These are phyloP conservation scores for Gonatopus flavifemur DNA, from an alignment of 1,140 invertebrate species.

Conservation along the genomic window DNA sequence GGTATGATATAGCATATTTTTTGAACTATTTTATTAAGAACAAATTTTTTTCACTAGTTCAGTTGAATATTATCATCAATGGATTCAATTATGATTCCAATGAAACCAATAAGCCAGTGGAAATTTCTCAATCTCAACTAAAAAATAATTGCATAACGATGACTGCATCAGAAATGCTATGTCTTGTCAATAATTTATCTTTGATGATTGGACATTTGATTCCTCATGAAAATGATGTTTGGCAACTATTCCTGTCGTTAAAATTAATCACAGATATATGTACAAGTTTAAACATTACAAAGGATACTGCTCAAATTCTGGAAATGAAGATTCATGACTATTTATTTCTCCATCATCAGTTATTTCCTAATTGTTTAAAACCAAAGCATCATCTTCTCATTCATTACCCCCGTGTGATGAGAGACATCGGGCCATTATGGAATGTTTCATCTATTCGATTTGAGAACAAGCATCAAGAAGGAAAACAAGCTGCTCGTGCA, in stretches of 20 bases:
- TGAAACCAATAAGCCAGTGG: conserved; percentile 24
- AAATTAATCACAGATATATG: conserved; percentile 21
- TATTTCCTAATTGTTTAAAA: conserved; percentile 19
- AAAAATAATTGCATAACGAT: conserved; percentile 22
- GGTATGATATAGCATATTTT: conserved; percentile 29
- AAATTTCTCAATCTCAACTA: conserved; percentile 15
- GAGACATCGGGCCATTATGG: conserved; percentile 7
- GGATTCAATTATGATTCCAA: conserved; percentile 14
- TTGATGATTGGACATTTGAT: conserved; percentile 30
- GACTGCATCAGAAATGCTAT: conserved; percentile 30
- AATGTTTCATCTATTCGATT: conserved; percentile 9
- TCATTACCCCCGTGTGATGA: conserved; percentile 11
- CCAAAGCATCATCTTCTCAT: conserved; percentile 20
- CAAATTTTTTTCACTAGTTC: conserved; percentile 26
- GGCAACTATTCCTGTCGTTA: conserved; percentile 22
- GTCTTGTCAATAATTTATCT: conserved; percentile 28
- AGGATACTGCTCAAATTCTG: neutral
- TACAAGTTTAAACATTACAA: neutral
- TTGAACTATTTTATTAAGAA: conserved; percentile 23
- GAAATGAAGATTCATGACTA: conserved; percentile 10
- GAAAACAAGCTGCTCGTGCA: conserved; percentile 5
- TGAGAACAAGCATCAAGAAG: conserved; percentile 16
- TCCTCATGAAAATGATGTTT: conserved; percentile 17
- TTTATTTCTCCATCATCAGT: conserved; percentile 12
- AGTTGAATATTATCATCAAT: conserved; percentile 25